Percentiles rank a stretch among this genome's conserved stretches.
phyloP scores from a whole-genome alignment of 1,140 invertebrate species.

The Pseudomyrmex pallidus region DNA sequence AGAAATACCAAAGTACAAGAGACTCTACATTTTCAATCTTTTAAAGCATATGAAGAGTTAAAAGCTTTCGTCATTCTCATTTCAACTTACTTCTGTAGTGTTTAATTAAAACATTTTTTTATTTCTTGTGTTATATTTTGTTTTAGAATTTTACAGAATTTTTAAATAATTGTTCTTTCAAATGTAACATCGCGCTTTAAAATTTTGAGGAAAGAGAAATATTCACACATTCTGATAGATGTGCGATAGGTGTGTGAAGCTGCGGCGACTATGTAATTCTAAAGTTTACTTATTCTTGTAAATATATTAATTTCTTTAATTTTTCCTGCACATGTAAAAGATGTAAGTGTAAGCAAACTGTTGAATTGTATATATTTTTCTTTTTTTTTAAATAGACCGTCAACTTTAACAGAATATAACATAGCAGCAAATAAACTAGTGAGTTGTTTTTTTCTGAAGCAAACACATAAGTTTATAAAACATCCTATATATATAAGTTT shows the following conservation, averaged over 20 bases:
- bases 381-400: slow-evolving; percentile 8
- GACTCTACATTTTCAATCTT: background rate
- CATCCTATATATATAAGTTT: background rate
- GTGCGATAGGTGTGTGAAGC: background rate
- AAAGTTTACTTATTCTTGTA: background rate
- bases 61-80: background rate
- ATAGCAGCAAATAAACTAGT: slow-evolving; percentile 7
- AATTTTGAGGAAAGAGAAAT: background rate
- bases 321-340: background rate
- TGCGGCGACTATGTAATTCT: background rate
- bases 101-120: background rate
- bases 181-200: background rate
- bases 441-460: slow-evolving; percentile 5
- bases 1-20: background rate
- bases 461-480: slow-evolving; percentile 2
- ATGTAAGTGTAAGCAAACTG: background rate
- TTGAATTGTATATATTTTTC: background rate
- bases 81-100: background rate
- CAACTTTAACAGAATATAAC: background rate
- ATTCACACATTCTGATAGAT: slow-evolving; percentile 8
- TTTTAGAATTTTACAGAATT: background rate
- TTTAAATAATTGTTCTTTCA: background rate
- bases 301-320: background rate
- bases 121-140: background rate
- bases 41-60: slow-evolving; percentile 1